These are phyloP conservation scores for Oreochromis mossambicus DNA, from an alignment of 2,797 vertebrate species.

Conservation along the genomic window DNA sequence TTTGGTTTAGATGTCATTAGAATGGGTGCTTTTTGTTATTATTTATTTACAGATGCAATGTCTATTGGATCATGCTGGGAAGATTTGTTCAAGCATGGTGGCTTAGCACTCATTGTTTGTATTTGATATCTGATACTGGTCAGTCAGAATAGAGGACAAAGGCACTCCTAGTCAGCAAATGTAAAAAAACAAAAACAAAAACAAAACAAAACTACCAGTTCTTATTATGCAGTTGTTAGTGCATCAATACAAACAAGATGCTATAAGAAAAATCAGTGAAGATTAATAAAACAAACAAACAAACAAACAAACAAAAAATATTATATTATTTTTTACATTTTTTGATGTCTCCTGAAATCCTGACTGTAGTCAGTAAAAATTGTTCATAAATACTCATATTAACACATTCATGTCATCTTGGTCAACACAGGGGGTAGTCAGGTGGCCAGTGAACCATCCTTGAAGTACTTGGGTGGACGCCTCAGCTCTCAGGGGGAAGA, in stretches of 20 bases:
- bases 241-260: background rate
- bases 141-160: background rate
- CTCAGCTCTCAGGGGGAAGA: background rate
- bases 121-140: constrained; percentile 19
- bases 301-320: background rate
- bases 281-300: background rate
- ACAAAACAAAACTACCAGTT: background rate
- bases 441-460: constrained; percentile 56
- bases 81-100: constrained; percentile 4
- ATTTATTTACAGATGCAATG: constrained; percentile 53
- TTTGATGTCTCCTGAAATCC: background rate
- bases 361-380: background rate
- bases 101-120: constrained; percentile 19
- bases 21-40: constrained; percentile 58
- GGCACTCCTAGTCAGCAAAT: background rate
- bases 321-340: background rate
- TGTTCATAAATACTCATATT: background rate
- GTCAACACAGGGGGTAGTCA: constrained; percentile 41
- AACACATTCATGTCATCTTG: background rate
- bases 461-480: constrained; percentile 19
- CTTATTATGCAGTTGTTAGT: background rate
- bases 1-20: constrained; percentile 65
- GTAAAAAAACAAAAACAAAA: background rate
- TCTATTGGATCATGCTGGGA: constrained; percentile 59
- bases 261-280: background rate